phyloP scores from a whole-genome alignment of 1,140 invertebrate genomes.

The Nylanderia fulva region DNA sequence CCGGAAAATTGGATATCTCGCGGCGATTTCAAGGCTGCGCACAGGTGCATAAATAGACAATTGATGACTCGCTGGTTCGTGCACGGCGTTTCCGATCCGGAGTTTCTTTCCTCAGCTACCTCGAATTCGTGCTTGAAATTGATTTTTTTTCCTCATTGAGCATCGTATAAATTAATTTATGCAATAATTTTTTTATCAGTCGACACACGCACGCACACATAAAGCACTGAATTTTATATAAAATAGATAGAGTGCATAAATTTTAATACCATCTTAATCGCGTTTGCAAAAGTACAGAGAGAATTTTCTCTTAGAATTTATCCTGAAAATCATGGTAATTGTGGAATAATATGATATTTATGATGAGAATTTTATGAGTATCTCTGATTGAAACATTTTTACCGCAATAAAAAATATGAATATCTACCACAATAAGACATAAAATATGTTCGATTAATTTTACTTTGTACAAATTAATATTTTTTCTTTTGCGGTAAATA shows the following conservation, averaged over 20 bases:
- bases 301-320: too few relatives aligned
- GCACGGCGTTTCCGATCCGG: background rate
- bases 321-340: too few relatives aligned
- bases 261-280: background rate
- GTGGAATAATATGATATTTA: too few relatives aligned
- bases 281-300: background rate
- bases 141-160: background rate
- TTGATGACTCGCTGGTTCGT: constrained; percentile 43
- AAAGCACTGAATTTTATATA: background rate
- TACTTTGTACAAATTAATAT: too few relatives aligned
- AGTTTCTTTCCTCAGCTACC: background rate
- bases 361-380: too few relatives aligned
- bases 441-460: too few relatives aligned
- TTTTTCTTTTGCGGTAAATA: too few relatives aligned
- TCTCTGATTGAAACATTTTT: too few relatives aligned
- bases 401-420: too few relatives aligned
- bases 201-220: too few relatives aligned
- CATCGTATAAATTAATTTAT: too few relatives aligned
- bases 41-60: constrained; percentile 45
- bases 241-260: background rate
- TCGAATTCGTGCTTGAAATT: background rate
- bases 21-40: constrained; percentile 40
- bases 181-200: background rate
- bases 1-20: constrained; percentile 51
- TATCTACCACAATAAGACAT: too few relatives aligned